Evolutionary conservation across 2,888 invertebrate species (phyloP).

Genomic region (Tiliacea aurago): DNA sequence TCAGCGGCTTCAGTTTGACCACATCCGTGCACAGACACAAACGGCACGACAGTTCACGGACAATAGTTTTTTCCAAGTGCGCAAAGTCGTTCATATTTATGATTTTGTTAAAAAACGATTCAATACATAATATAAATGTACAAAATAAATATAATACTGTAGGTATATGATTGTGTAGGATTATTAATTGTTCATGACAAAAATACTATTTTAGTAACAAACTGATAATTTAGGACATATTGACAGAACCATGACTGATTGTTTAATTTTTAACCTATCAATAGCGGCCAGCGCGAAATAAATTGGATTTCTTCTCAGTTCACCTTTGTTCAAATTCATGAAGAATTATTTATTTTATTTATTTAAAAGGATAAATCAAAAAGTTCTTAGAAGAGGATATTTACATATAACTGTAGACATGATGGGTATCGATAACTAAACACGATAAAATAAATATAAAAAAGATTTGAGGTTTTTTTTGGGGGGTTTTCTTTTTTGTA

Average conservation of each 20-base stretch:
- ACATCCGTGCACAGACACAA: slow-evolving; percentile 87
- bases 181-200: slow-evolving; percentile 74
- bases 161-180: slow-evolving; percentile 59
- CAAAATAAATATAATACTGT: slow-evolving; percentile 57
- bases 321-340: slow-evolving; percentile 20
- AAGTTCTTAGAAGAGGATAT: neutral
- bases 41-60: slow-evolving; percentile 87
- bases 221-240: slow-evolving; percentile 76
- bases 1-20: slow-evolving; percentile 85
- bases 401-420: neutral
- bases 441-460: too few relatives aligned
- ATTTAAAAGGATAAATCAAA: neutral
- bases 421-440: too few relatives aligned
- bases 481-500: too few relatives aligned
- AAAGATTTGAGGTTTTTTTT: too few relatives aligned
- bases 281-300: slow-evolving; percentile 53
- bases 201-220: slow-evolving; percentile 71
- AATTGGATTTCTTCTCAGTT: slow-evolving; percentile 15
- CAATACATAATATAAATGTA: slow-evolving; percentile 56
- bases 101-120: slow-evolving; percentile 61
- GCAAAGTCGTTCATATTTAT: slow-evolving; percentile 85
- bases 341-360: slow-evolving; percentile 17
- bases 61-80: slow-evolving; percentile 85
- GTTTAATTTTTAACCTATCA: slow-evolving; percentile 44
- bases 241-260: slow-evolving; percentile 70